phyloP scores from a whole-genome alignment of 2,888 invertebrate genomes.

The Hirtodrosophila alboralis region DNA sequence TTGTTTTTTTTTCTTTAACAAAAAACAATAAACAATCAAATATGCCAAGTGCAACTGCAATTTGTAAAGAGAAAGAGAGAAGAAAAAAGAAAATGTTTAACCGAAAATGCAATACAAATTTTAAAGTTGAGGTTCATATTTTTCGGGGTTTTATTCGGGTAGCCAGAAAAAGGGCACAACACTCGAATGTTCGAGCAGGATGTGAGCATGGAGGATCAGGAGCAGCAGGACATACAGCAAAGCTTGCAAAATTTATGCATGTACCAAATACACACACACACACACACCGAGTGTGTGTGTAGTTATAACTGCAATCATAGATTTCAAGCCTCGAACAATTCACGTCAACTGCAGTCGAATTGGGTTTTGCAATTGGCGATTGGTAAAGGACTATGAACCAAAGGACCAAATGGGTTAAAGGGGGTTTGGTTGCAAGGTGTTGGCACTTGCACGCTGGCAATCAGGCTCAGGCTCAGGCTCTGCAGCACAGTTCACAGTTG shows the following conservation, averaged over 20 bases:
- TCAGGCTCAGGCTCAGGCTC: slow-evolving; percentile 26
- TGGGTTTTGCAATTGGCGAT: slow-evolving; percentile 61
- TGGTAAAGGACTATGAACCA: slow-evolving; percentile 36
- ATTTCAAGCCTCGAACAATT: slow-evolving; percentile 75
- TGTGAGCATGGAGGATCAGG: too few relatives aligned
- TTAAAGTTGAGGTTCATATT: too few relatives aligned
- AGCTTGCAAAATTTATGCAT: slow-evolving; percentile 68
- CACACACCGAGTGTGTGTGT: slow-evolving; percentile 12
- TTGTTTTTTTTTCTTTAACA: too few relatives aligned
- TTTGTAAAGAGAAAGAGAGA: too few relatives aligned
- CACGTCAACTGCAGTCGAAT: slow-evolving; percentile 74
- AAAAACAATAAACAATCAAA: too few relatives aligned
- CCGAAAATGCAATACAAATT: too few relatives aligned
- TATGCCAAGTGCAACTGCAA: too few relatives aligned
- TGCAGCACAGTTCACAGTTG: background rate
- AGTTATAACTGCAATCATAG: slow-evolving; percentile 73
- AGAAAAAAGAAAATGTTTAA: too few relatives aligned
- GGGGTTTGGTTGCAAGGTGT: slow-evolving; percentile 54
- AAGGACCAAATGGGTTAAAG: background rate
- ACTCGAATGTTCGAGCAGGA: too few relatives aligned
- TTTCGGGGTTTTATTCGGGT: too few relatives aligned
- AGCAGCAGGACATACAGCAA: slow-evolving; percentile 24
- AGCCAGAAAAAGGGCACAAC: too few relatives aligned
- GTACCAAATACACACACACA: slow-evolving; percentile 47
- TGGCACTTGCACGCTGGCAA: slow-evolving; percentile 70